Percentiles rank a stretch among this genome's conserved stretches.
Evolutionary conservation across 2,797 vertebrate genomes (phyloP).

Genomic region (Gouania willdenowi): DNA sequence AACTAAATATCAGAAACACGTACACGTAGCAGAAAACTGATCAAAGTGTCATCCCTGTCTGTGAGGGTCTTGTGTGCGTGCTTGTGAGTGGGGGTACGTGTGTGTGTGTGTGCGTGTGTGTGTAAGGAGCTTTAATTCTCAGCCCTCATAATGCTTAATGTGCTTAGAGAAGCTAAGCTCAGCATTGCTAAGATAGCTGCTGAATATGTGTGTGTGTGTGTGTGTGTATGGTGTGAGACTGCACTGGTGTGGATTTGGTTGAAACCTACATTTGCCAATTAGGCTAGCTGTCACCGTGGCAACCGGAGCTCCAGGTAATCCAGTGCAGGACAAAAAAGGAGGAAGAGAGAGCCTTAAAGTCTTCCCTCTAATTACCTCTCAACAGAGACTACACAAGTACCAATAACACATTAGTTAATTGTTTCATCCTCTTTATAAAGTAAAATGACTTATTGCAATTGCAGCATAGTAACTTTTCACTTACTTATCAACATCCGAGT

Average conservation of each 20-base stretch:
- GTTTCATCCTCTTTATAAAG: no score
- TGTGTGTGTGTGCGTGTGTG: conserved; percentile 10
- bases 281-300: conserved; percentile 51
- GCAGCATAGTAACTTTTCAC: no score
- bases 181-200: conserved; percentile 54
- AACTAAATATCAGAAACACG: neutral
- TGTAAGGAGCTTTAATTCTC: conserved; percentile 60
- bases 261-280: conserved; percentile 70
- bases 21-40: conserved; percentile 8
- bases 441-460: no score
- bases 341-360: conserved; percentile 13
- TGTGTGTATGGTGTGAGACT: conserved; percentile 3
- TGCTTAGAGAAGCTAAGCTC: conserved; percentile 64
- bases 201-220: conserved; percentile 12
- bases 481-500: no score
- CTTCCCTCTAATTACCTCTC: conserved; percentile 27
- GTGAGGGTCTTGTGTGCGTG: conserved; percentile 4
- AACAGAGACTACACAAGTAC: no score
- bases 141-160: conserved; percentile 59
- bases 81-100: conserved; percentile 7
- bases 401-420: no score
- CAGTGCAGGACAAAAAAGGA: conserved; percentile 12
- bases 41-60: conserved; percentile 15
- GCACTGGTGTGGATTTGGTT: conserved; percentile 53
- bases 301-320: conserved; percentile 55